Base-by-base conservation (phyloP, 2,113 vertebrate genomes). In the Caloenas nicobarica region DNA sequence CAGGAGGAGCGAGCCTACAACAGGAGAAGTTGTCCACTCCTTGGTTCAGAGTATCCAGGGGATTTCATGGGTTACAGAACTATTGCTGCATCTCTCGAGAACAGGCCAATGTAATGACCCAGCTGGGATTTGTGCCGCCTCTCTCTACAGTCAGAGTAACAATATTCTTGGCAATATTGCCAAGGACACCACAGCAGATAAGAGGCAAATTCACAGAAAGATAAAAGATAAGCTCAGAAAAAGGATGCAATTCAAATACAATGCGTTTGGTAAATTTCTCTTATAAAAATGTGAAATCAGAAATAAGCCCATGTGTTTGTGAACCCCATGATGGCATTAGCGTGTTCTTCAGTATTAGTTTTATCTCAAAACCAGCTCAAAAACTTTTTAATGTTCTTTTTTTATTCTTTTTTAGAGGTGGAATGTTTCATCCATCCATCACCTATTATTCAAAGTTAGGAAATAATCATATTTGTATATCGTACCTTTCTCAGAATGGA, bases 21-120 rank as follows among this genome's bases (percentile, higher is more conserved):
- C 26, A 60, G 36, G 15, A 79, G 15, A 29, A 64, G 44, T 15
- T n/a, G 24, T 70, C 36, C 7, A 1, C 10, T 40, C 36, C 36
- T 21, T 10, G n/a, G 24, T 3, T 62, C 48, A 72, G 25, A 68
- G 1, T 2, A 48, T 34, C 5, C 24, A 73, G 36, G n/a, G n/a
- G 18, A 48, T 61, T 58, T 81, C 44, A 53, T 2, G 34, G 44
- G 8, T 66, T 69, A 16, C 58, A 68, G 25, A 88, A 51, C 26
- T 48, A 5, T 8, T 1, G 0, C 48, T 51, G 11, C 4, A 51
- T 13, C 44, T 25, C 16, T 53, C 0, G 0, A 64, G 50, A 91
- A 33, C 18, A 60, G 53, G 16, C 34, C 26, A 6, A 12, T 0
- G 1, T 4, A 60, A n/a, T 2, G 13, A 84, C 46, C 28, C 57